Conservation (phyloP, 2,797 vertebrate species). For the Syngnathus rostellatus region DNA sequence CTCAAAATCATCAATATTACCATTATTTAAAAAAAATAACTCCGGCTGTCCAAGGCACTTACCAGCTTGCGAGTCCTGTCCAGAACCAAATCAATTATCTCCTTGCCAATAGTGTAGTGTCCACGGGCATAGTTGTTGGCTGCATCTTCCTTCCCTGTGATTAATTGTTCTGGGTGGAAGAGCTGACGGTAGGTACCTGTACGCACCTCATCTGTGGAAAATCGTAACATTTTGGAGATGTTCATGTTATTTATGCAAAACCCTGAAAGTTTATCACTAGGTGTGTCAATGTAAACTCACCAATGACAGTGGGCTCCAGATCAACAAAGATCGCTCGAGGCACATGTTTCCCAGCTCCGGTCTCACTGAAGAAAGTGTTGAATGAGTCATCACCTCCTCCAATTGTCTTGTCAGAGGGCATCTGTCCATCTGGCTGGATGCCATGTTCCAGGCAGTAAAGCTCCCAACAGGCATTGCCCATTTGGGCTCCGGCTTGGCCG, state of each 20-base stretch:
- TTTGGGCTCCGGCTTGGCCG: slow-evolving; percentile 67
- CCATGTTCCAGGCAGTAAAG: slow-evolving; percentile 67
- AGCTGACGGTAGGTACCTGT: slow-evolving; percentile 68
- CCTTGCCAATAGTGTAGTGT: slow-evolving; percentile 73
- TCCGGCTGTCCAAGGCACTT: slow-evolving; percentile 30
- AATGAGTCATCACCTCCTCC: slow-evolving; percentile 68
- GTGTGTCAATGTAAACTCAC: slow-evolving; percentile 25
- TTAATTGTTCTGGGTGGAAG: slow-evolving; percentile 72
- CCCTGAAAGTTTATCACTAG: too few species aligned
- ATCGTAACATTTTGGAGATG: too few species aligned
- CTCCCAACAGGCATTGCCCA: slow-evolving; percentile 67
- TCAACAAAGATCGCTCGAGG: slow-evolving; percentile 71
- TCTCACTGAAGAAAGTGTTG: slow-evolving; percentile 72
- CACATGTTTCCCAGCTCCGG: slow-evolving; percentile 65
- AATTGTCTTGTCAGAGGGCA: slow-evolving; percentile 60
- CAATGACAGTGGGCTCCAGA: slow-evolving; percentile 70
- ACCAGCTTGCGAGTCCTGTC: slow-evolving; percentile 74
- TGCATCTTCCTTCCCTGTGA: slow-evolving; percentile 74
- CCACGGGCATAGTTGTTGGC: slow-evolving; percentile 74
- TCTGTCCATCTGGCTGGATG: slow-evolving; percentile 67
- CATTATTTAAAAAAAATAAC: not conserved
- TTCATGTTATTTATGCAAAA: too few species aligned
- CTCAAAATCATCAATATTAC: not conserved
- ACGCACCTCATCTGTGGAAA: slow-evolving; percentile 60
- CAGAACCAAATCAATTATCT: slow-evolving; percentile 69